Evolutionary conservation across 92 coral and sea anemone genomes (phyloP), one percentile per base, ranked within the genome.

Genomic region (Porites lobata): DNA sequence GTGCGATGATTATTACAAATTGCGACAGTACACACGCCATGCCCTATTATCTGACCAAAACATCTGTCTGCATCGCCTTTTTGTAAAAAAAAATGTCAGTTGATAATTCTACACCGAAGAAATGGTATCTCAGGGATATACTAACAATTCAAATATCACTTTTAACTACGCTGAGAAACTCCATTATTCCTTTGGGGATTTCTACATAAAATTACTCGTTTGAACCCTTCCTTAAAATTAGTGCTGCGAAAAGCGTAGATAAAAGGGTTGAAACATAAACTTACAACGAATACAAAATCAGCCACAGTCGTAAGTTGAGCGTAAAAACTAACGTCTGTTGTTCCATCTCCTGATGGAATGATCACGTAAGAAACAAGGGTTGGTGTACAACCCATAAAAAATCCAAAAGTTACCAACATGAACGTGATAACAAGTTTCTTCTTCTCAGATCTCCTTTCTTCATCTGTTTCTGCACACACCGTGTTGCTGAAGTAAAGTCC

Each of bases 231-330:
- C 26, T 67, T 10, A 24, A 67, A 67, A 50, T 43, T 70, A 32
- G 18, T 69, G 15, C 75, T 69, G 52, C 75, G 75, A 69, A 69
- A 38, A 4, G 56, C 53, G 20, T 69, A 69, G 6, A 69, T 9
- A 32, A 69, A 13, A 38, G 75, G 75, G 50, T 69, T 69, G 8
- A 43, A 32, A 69, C 75, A 69, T 15, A 69, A 69, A 10, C 75
- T 69, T 12, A 1, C 14, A 69, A 18, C 75, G n/a, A 69, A 69
- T 19, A 29, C 53, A 38, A 69, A 32, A 29, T 69, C 53, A 32
- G 14, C 17, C 2, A 12, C 75, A 69, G 1, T 14, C 0, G 17
- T 7, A 38, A 12, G n/a, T 29, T 26, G n/a, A 69, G 0, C 7
- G 38, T 11, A 14, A 9, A 32, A 14, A 2, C 1, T 4, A 26